Conservation (phyloP, 2,113 vertebrate genomes). For the Rhipidura dahli region DNA sequence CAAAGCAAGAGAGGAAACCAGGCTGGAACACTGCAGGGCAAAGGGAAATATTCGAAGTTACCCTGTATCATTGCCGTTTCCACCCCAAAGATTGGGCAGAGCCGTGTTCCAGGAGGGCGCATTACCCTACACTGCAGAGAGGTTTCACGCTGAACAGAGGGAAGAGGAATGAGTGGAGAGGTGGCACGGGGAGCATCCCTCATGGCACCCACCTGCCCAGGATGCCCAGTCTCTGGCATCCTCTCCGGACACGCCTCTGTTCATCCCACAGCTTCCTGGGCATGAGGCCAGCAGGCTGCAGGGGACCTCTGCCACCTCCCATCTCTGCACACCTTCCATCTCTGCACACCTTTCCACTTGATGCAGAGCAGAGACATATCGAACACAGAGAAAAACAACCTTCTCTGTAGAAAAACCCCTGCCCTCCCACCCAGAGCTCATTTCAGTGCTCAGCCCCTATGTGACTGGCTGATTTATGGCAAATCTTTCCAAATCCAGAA, state of each 20-base stretch:
- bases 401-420: background rate
- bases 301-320: background rate
- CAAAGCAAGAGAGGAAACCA: background rate
- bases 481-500: background rate
- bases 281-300: background rate
- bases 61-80: background rate
- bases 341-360: accelerated
- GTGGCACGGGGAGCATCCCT: accelerated
- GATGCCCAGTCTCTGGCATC: accelerated
- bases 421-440: accelerated
- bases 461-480: background rate
- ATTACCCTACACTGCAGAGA: background rate
- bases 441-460: background rate
- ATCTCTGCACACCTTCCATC: background rate
- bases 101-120: background rate
- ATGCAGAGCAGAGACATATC: background rate
- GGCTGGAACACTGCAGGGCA: background rate
- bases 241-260: background rate
- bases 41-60: background rate
- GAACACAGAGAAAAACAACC: background rate
- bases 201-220: background rate
- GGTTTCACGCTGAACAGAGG: background rate
- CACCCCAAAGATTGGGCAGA: background rate
- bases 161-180: background rate
- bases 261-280: background rate